phyloP scores from a whole-genome alignment of 2,113 vertebrate genomes.

The Xiphorhynchus elegans region DNA sequence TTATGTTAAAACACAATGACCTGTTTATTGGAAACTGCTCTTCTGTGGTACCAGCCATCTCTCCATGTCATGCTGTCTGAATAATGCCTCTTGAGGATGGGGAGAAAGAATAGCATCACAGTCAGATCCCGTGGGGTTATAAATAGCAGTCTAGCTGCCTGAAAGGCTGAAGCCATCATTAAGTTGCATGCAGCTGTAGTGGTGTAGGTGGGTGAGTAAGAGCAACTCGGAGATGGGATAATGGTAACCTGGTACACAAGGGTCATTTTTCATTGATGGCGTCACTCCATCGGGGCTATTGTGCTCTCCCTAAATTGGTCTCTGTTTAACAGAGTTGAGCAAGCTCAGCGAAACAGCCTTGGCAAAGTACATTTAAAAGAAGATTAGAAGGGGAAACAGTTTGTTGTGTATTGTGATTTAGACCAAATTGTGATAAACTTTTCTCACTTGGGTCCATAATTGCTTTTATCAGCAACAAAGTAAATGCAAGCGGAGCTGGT shows the following conservation, averaged over 20 bases:
- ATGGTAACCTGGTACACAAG: conserved; percentile 45
- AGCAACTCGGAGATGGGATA: conserved; percentile 15
- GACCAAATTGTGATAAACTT: background rate
- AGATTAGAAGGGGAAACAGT: background rate
- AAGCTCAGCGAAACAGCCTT: background rate
- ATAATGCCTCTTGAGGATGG: conserved; percentile 46
- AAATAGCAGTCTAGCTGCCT: conserved; percentile 30
- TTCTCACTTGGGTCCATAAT: background rate
- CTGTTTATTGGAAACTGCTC: conserved; percentile 52
- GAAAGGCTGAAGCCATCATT: conserved; percentile 28
- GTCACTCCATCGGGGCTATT: background rate
- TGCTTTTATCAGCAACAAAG: background rate
- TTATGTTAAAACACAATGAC: conserved; percentile 39
- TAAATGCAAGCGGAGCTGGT: background rate
- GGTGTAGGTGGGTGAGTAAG: conserved; percentile 38
- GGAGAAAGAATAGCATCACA: conserved; percentile 9
- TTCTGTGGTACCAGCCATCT: conserved; percentile 37
- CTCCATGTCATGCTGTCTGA: conserved; percentile 30
- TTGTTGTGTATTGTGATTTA: background rate
- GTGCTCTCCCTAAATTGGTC: background rate
- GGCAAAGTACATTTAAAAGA: conserved; percentile 7
- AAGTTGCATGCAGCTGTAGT: conserved; percentile 63
- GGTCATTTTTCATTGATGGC: conserved; percentile 31
- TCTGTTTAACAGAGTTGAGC: conserved; percentile 10
- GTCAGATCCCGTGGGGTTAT: conserved; percentile 4